Evolutionary conservation across 2,888 invertebrate species (phyloP), one percentile per base, ranked within the genome.

Genomic region (Torymus tubicola): DNA sequence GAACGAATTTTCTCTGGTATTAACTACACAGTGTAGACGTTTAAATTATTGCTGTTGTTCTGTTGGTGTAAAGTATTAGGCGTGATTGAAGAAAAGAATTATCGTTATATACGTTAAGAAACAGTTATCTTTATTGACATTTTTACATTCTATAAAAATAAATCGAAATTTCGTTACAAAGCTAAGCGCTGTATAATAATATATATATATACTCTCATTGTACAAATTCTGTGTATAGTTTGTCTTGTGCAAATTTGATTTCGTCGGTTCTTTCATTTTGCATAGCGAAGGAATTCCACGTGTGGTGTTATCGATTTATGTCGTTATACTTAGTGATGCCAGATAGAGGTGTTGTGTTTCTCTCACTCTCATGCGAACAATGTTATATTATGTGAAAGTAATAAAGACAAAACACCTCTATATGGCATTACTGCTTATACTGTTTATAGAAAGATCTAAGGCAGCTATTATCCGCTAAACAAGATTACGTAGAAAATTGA

Each of bases 141-240:
- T 67, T 72, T 60, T 78, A 71, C 55, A 72, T 8, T 78, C 58
- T 72, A 65, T 24, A 55, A 58, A 71, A 71, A 68, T 76, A 68
- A 67, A 72, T 72, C 11, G 21, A 42, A 24, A 65, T 65, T 60
- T 52, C 61, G 12, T 68, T 78, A 65, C 60, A 77, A 57, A 77
- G 42, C 42, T 53, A 12, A 58, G 21, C 61, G 55, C 42, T 5
- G 42, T 42, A 42, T 42, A 42, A 42, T 42, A 5, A 42, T 42
- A 31, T 21, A 21, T 21, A 21, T 21, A 42, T 42, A 42, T 42
- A n/a, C 53, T 65, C 11, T 71, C n/a, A 60, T 71, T 73, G 55
- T 68, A 61, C 13, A 78, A 68, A 71, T 78, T 16, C 14, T 53
- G 24, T 67, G 58, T 64, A 52, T 42, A 8, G 42, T 42, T 42